Percentiles rank a stretch among this genome's conserved stretches.
Evolutionary conservation across 2,888 invertebrate genomes (phyloP).

Genomic region (Chrysolina haemoptera): DNA sequence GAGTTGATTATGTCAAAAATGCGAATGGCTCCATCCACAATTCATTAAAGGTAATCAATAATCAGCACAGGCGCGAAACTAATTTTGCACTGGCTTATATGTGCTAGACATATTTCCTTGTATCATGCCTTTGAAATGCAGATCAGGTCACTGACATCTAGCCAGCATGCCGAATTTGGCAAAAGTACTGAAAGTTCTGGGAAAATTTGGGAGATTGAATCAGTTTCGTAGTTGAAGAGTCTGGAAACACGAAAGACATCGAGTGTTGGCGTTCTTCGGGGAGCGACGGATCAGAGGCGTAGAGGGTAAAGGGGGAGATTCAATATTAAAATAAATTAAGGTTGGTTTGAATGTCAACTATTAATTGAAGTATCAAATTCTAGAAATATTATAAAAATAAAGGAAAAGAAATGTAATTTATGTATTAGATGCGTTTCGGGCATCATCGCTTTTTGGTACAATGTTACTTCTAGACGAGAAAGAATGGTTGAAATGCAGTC

Average conservation of each 20-base stretch:
- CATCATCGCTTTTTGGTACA: too few relatives aligned
- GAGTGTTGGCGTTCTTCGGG: constrained; percentile 51
- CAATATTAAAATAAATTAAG: background rate
- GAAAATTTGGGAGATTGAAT: constrained; percentile 16
- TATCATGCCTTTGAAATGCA: background rate
- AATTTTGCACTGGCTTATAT: background rate
- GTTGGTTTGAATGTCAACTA: too few relatives aligned
- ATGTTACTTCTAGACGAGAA: too few relatives aligned
- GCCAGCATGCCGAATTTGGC: constrained; percentile 7
- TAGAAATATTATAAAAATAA: too few relatives aligned
- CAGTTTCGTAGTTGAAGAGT: constrained; percentile 33
- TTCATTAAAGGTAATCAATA: too few relatives aligned
- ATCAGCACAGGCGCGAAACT: background rate
- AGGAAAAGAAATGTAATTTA: too few relatives aligned
- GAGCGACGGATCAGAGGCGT: constrained; percentile 27
- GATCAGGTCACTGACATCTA: constrained; percentile 14
- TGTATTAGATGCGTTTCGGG: too few relatives aligned
- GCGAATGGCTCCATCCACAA: too few relatives aligned
- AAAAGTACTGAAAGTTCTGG: constrained; percentile 7
- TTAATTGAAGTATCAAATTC: too few relatives aligned
- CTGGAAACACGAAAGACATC: constrained; percentile 51
- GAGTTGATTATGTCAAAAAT: too few relatives aligned
- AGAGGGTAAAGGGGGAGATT: background rate
- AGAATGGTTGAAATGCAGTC: too few relatives aligned
- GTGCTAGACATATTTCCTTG: background rate